Evolutionary conservation across 2,113 vertebrate genomes (phyloP), one percentile per base, ranked within the genome.

Genomic region (Gasterosteus aculeatus): DNA sequence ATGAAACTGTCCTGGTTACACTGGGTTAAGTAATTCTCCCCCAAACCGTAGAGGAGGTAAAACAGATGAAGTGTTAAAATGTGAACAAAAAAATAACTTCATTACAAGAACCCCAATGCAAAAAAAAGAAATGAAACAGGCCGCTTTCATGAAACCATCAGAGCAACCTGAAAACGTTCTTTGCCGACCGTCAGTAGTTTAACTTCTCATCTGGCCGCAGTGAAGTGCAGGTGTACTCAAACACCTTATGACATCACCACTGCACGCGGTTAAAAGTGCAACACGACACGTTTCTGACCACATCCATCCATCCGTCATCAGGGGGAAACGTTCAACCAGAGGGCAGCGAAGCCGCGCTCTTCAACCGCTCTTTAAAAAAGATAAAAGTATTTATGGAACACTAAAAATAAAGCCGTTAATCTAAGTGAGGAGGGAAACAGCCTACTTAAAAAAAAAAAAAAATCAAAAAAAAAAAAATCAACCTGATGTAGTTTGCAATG

Each of bases 401-500:
- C 62, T n/a, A 62, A 46, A 75, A 71, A 66, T 35, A 67, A 62
- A 82, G 53, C 39, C 64, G 26, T 41, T 59, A 16, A 39, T 69
- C 31, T 75, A 84, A 75, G 80, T 77, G 83, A 72, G 38, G 41
- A 82, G 53, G 53, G 61, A 67, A 62, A 80, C 61, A 72, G 79
- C 69, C 53, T 35, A 46, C 61, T 35, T 26, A 26, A 26, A 26
- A 26, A 26, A 26, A 26, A 26, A 26, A 26, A 26, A 26, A 59
- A 54, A 77, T n/a, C n/a, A 26, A 26, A 26, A 26, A 26, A 26
- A 26, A 26, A 26, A 59, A 54, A 77, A 76, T n/a, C 63, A 66
- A 51, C 26, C 53, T 62, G 26, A 26, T 44, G n/a, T 47, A 46
- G 14, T 72, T 74, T 70, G 41, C 38, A 61, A 78, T 53, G 62